Percentiles rank a stretch among this genome's conserved stretches.
Evolutionary conservation across 2,888 invertebrate species (phyloP).

Genomic region (Eupsilia transversa): DNA sequence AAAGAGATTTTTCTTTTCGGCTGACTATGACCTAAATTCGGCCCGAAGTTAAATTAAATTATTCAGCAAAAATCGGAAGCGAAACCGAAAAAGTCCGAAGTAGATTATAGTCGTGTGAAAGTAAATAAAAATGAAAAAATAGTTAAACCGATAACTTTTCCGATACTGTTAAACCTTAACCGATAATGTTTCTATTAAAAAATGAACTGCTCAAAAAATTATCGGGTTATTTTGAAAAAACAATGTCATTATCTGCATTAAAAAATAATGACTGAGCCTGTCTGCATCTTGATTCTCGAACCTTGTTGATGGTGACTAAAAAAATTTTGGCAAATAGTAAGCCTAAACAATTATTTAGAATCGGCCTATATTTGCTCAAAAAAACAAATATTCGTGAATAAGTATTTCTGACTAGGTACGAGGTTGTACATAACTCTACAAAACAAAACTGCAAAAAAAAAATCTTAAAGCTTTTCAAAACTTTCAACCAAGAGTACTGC

Average conservation of each 20-base stretch:
- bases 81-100: not conserved
- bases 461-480: not conserved
- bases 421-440: not conserved
- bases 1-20: not conserved
- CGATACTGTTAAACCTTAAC: too few species aligned
- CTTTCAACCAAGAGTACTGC: not conserved
- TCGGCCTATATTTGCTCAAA: not conserved
- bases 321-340: not conserved
- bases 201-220: not conserved
- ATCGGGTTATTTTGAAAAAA: too few species aligned
- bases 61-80: not conserved
- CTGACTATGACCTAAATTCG: too few species aligned
- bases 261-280: not conserved
- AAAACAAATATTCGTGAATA: not conserved
- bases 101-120: not conserved
- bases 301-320: too few species aligned
- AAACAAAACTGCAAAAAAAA: not conserved
- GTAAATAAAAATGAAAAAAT: not conserved
- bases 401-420: not conserved
- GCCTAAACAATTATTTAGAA: not conserved
- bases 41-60: too few species aligned
- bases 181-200: too few species aligned
- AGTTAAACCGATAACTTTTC: too few species aligned
- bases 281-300: too few species aligned
- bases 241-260: not conserved